Evolutionary conservation across 1,140 invertebrate genomes (phyloP), one percentile per base, ranked within the genome.

Genomic region (Drosophila oshimai): DNA sequence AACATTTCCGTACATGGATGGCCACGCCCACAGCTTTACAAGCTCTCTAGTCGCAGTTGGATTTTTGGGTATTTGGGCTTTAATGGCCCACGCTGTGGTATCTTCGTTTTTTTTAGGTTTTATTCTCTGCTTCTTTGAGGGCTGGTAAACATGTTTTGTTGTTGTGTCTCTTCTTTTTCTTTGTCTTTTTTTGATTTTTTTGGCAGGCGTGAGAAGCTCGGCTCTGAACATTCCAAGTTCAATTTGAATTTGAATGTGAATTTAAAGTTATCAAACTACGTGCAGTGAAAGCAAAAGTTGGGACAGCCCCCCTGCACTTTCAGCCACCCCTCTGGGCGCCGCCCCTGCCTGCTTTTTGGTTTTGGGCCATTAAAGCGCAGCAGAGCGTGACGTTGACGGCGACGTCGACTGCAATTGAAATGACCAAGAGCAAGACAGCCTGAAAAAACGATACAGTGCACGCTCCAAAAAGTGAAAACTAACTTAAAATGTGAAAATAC

Each of bases 201-300:
- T 42, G 36, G 61, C 34, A 55, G 74, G 64, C 80, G 80, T 84
- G 79, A 84, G 79, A 84, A 81, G 51, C 60, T 34, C 33, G 33
- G 22, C 55, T 39, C 24, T 26, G 51, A 44, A 44, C 31, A 65
- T 44, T 84, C 84, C 74, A 84, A 84, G 75, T 86, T 84, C 71
- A 62, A 71, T 69, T 60, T 2, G 31, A 17, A 57, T 55, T 68
- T 69, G 13, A 75, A 55, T 69, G n/a, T n/a, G n/a, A n/a, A n/a
- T 47, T 39, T 39, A 22, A 41, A 15, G 54, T 55, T 58, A 28
- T 53, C 58, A 36, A 45, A 58, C 41, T 68, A 87, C 80, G 80
- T 84, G 80, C 75, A 72, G 76, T 75, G 80, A 84, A 84, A 86
- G 80, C 81, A 80, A 84, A 84, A 84, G 75, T 84, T 74, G 50